Conservation (phyloP, 2,113 vertebrate species). For the Alligator sinensis region DNA sequence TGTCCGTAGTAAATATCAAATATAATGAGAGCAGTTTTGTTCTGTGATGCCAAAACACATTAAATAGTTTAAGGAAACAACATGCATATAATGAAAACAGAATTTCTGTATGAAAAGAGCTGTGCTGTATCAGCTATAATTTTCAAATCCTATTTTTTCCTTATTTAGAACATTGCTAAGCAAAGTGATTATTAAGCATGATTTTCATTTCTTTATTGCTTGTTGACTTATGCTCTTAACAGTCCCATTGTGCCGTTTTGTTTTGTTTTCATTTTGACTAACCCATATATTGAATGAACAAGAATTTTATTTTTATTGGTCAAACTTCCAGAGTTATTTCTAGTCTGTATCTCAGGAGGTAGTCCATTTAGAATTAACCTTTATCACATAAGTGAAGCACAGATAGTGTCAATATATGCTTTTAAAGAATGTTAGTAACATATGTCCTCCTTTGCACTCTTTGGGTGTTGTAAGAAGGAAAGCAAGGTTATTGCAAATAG, state of each 20-base stretch:
- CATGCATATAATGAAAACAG: slow-evolving; percentile 60
- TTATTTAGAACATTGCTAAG: background rate
- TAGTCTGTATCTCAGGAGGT: background rate
- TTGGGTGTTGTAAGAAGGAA: background rate
- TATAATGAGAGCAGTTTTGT: slow-evolving; percentile 42
- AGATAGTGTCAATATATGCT: background rate
- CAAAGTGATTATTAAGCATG: background rate
- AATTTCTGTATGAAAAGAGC: background rate
- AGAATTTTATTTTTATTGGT: no score
- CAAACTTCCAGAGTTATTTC: background rate
- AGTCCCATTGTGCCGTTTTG: background rate
- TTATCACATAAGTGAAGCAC: background rate
- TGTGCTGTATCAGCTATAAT: background rate
- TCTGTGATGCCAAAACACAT: slow-evolving; percentile 59
- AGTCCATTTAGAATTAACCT: background rate
- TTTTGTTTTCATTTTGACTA: background rate
- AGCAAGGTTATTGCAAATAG: background rate
- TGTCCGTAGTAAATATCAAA: slow-evolving; percentile 55
- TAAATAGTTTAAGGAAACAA: slow-evolving; percentile 56
- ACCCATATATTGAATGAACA: background rate
- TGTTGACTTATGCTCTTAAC: background rate
- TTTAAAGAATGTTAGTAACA: background rate
- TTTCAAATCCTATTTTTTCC: background rate
- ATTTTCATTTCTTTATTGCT: background rate
- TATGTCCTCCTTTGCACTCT: background rate